A percentile compares a stretch with the other conserved stretches of the same genome.
Evolutionary conservation across 2,113 vertebrate genomes (phyloP).

Genomic region (Propithecus coquereli): DNA sequence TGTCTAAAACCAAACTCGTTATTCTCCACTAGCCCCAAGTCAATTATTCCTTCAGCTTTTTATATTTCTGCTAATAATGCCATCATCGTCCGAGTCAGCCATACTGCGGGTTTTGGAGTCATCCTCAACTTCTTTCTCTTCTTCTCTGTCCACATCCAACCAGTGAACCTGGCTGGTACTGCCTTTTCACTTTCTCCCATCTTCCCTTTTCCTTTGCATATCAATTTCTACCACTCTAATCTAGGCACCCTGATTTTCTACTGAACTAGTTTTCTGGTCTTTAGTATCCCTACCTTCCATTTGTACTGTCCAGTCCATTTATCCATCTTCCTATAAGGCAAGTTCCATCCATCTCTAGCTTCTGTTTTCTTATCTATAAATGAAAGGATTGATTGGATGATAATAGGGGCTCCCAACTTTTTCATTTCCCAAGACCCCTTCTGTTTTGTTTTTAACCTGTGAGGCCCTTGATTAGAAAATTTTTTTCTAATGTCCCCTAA

Average conservation of each 20-base stretch:
- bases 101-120: background rate
- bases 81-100: background rate
- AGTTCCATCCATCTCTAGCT: background rate
- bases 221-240: background rate
- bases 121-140: background rate
- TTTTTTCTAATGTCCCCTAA: background rate
- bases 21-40: background rate
- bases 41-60: background rate
- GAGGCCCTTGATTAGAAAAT: background rate
- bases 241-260: background rate
- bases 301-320: background rate
- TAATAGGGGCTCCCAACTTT: background rate
- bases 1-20: background rate
- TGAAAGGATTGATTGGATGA: background rate
- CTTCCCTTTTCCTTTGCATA: background rate
- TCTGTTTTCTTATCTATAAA: background rate
- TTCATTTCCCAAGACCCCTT: background rate
- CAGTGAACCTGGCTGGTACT: background rate
- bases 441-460: background rate
- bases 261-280: background rate
- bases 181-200: background rate
- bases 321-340: background rate
- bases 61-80: background rate
- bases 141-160: background rate
- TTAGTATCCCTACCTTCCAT: background rate